Conservation (phyloP, 35 echinoderm and acorn worm species). For the Ptychodera flava region DNA sequence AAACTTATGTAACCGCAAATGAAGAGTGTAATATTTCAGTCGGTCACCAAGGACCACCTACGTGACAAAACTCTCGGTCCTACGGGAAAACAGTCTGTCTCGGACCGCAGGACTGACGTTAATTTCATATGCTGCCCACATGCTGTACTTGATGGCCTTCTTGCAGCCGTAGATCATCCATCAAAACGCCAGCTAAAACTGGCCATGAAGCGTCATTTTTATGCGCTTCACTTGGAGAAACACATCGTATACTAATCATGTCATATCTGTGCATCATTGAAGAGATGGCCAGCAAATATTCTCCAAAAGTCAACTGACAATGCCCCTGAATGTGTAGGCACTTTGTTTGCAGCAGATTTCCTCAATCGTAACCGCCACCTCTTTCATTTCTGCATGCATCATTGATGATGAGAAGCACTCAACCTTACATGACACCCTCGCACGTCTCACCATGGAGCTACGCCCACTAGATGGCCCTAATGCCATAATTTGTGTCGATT, state of each 20-base stretch:
- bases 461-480: background rate
- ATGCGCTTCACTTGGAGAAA: too few relatives aligned
- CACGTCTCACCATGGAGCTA: background rate
- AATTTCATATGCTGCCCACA: too few relatives aligned
- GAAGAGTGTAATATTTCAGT: too few relatives aligned
- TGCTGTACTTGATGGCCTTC: constrained; percentile 16
- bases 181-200: constrained; percentile 26
- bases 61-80: too few relatives aligned
- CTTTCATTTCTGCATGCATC: constrained; percentile 3
- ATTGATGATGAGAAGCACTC: too few relatives aligned
- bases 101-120: too few relatives aligned
- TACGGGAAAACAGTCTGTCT: too few relatives aligned
- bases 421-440: background rate
- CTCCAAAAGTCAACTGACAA: background rate
- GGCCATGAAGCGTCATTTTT: too few relatives aligned
- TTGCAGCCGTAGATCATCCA: constrained; percentile 31
- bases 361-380: background rate
- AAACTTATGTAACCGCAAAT: too few relatives aligned
- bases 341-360: background rate
- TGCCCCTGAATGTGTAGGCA: background rate
- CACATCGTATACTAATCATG: too few relatives aligned
- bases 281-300: background rate
- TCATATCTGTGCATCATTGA: constrained; percentile 24
- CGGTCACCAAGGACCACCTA: too few relatives aligned
- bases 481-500: background rate